These are phyloP conservation scores for Pangasius krempfi DNA, from an alignment of 2,797 vertebrate species.

Conservation along the genomic window DNA sequence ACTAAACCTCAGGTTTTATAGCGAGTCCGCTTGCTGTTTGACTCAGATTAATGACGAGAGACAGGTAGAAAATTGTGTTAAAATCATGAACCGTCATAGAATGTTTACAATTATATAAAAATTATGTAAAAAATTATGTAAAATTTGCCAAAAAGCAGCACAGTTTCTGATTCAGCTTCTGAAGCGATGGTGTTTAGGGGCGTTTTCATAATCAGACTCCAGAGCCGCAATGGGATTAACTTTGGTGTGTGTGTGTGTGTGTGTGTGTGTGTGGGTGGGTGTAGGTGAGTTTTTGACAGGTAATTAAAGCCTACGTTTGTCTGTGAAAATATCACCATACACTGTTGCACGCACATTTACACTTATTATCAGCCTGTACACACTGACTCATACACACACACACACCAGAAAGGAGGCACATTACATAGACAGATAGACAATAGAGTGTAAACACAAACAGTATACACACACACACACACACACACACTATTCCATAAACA, in stretches of 20 bases:
- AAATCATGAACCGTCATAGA: not conserved
- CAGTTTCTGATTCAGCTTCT: not conserved
- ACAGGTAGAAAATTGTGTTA: not conserved
- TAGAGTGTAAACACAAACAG: not conserved
- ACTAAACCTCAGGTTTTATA: not conserved
- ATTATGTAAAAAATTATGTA: not conserved
- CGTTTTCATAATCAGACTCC: not conserved
- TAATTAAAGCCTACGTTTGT: slow-evolving; percentile 45
- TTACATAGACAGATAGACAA: slow-evolving; percentile 12
- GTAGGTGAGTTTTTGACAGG: not conserved
- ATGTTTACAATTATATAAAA: not conserved
- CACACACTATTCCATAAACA: slow-evolving; percentile 10
- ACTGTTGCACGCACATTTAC: slow-evolving; percentile 29
- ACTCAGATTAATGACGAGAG: not conserved
- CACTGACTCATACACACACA: slow-evolving; percentile 19
- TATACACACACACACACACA: not conserved
- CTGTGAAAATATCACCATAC: slow-evolving; percentile 21
- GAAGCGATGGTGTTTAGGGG: not conserved
- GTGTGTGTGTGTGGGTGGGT: not conserved
- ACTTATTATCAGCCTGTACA: slow-evolving; percentile 32
- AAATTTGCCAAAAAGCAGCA: not conserved
- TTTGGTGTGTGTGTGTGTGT: not conserved
- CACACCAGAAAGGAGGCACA: not conserved
- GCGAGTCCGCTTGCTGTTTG: too few relatives aligned
- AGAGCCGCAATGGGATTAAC: not conserved